A percentile compares a stretch with the other conserved stretches of the same genome.
phyloP scores from a whole-genome alignment of 2,113 vertebrate genomes.

The Rhinolophus sinicus region DNA sequence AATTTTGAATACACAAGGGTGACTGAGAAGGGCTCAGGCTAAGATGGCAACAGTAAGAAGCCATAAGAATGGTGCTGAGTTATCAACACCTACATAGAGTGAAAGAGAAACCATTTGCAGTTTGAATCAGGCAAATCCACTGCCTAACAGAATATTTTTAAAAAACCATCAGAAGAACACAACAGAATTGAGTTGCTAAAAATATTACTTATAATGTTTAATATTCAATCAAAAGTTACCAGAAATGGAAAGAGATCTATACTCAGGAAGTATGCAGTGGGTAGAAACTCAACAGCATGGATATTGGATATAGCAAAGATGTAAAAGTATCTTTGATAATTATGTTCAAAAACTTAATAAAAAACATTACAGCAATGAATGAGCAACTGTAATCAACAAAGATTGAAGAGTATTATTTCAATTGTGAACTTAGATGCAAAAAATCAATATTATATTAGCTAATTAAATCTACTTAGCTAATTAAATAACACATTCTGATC shows the following conservation, averaged over 20 bases:
- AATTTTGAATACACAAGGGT: neutral
- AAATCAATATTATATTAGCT: neutral
- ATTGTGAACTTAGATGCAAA: neutral
- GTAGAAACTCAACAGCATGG: neutral
- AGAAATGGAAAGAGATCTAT: neutral
- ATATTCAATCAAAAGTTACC: neutral
- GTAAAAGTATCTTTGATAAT: neutral
- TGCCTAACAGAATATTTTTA: neutral
- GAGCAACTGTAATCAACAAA: neutral
- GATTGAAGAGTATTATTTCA: neutral
- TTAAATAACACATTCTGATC: neutral
- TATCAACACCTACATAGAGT: neutral
- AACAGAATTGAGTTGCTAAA: neutral
- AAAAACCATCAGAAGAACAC: neutral
- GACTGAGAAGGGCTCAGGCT: neutral
- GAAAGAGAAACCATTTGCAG: neutral
- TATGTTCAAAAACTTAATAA: neutral
- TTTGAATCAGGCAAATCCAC: neutral
- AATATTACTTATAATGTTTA: neutral
- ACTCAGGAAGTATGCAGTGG: neutral
- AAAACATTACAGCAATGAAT: neutral
- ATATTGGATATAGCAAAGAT: neutral
- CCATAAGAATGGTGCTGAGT: neutral
- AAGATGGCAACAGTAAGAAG: neutral
- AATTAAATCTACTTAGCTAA: constrained; percentile 28